phyloP scores from a whole-genome alignment of 2,888 invertebrate genomes.

The Bhutanitis thaidina region DNA sequence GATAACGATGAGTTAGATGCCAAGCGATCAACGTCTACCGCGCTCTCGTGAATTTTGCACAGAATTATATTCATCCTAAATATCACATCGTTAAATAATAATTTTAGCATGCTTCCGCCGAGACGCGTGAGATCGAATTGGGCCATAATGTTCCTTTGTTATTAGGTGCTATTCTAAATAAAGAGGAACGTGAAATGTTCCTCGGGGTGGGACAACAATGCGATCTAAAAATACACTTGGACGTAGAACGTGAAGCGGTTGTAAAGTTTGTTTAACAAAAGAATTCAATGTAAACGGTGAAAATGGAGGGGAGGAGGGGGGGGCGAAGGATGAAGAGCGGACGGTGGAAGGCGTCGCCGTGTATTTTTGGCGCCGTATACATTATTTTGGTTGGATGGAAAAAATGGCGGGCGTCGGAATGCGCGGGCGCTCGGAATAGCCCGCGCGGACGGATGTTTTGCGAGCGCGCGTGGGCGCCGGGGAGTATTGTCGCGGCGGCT shows the following conservation, averaged over 20 bases:
- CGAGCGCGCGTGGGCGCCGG: conserved; percentile 22
- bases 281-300: background rate
- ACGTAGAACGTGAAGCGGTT: background rate
- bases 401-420: conserved; percentile 63
- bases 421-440: conserved; percentile 63
- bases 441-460: conserved; percentile 52
- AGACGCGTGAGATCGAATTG: background rate
- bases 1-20: too few relatives aligned
- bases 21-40: too few relatives aligned
- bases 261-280: background rate
- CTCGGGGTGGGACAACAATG: background rate
- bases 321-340: background rate
- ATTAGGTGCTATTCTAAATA: background rate
- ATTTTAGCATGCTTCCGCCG: background rate
- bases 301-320: background rate
- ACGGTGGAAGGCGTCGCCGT: conserved; percentile 38
- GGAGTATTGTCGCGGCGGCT: conserved; percentile 9
- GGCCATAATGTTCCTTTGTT: background rate
- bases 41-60: too few relatives aligned
- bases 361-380: conserved; percentile 57
- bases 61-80: background rate
- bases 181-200: background rate
- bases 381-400: conserved; percentile 62
- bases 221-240: background rate
- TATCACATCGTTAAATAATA: background rate